A percentile compares a stretch with the other conserved stretches of the same genome.
Evolutionary conservation across 2,888 invertebrate genomes (phyloP).

Genomic region (Amphipoea oculea): DNA sequence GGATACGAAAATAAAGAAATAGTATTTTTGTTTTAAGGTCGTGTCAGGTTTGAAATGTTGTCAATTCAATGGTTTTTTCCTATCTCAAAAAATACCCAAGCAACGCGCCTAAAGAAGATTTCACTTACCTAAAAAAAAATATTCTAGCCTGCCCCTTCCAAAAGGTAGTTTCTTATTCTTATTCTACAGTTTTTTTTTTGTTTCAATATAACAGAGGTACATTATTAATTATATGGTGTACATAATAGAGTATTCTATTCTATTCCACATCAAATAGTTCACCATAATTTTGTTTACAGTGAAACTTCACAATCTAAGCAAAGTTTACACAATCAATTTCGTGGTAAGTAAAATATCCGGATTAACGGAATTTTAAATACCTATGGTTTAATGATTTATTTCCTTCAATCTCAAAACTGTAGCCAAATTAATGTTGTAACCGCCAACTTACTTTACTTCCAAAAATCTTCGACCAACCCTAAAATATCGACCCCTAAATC

Average conservation of each 20-base stretch:
- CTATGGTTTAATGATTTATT: not conserved
- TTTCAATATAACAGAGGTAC: not conserved
- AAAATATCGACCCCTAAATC: conserved; percentile 39
- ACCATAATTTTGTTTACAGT: too few species aligned
- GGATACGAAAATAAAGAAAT: too few species aligned
- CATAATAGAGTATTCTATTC: too few species aligned
- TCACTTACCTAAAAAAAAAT: too few species aligned
- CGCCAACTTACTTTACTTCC: not conserved
- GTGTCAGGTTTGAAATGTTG: too few species aligned
- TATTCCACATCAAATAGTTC: not conserved
- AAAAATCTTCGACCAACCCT: conserved; percentile 9
- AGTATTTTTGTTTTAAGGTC: too few species aligned
- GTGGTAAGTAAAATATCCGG: not conserved
- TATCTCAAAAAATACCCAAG: too few species aligned
- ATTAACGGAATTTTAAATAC: not conserved
- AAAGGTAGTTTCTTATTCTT: not conserved
- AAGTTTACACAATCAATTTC: not conserved
- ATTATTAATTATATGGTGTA: not conserved
- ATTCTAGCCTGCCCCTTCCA: not conserved
- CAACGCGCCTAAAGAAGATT: too few species aligned
- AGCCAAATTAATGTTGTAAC: not conserved
- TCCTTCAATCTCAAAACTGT: not conserved
- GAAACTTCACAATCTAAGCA: not conserved
- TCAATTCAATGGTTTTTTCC: too few species aligned
- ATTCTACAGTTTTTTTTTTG: not conserved